Base-by-base conservation (phyloP, 2,888 invertebrate genomes). In the Empis stercorea region DNA sequence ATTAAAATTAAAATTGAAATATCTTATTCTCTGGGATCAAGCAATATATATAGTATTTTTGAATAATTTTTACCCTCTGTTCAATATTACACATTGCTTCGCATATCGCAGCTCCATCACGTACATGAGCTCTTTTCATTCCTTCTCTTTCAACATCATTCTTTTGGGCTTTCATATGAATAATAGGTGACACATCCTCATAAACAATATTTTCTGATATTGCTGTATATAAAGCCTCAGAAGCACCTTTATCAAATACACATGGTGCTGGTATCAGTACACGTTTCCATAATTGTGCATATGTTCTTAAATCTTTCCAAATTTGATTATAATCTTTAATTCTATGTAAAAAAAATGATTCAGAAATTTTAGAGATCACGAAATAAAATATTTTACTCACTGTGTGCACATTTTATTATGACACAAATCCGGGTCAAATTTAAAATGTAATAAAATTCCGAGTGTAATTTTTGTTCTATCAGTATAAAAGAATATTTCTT, bases 21-120 rank as follows among this genome's bases (percentile, higher is more conserved):
- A n/a, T n/a, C n/a, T n/a, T n/a, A n/a, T n/a, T n/a, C n/a, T n/a
- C n/a, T n/a, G n/a, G n/a, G n/a, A n/a, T n/a, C 20, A 20, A 20
- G 20, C 20, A 27, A 27, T 27, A n/a, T n/a, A n/a, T n/a, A n/a
- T n/a, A n/a, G n/a, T n/a, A n/a, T n/a, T n/a, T n/a, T n/a, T n/a
- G n/a, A n/a, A n/a, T n/a, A n/a, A n/a, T n/a, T n/a, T 72, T 59
- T 57, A 81, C 79, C 63, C 77, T 75, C 47, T 76, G 71, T 64
- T 87, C 84, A 47, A 87, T 68, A 63, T 80, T 80, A 17, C 80
- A 76, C 55, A 94, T 76, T 55, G 88, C 86, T 57, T 91, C 87
- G 64, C 93, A 88, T 71, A 94, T 80, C 0, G 91, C 92, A 1
- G 84, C 85, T 0, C 86, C 92, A 68, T 97, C 96, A 45, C 85